Conservation (phyloP, 2,888 invertebrate genomes). For the Zygaena filipendulae region DNA sequence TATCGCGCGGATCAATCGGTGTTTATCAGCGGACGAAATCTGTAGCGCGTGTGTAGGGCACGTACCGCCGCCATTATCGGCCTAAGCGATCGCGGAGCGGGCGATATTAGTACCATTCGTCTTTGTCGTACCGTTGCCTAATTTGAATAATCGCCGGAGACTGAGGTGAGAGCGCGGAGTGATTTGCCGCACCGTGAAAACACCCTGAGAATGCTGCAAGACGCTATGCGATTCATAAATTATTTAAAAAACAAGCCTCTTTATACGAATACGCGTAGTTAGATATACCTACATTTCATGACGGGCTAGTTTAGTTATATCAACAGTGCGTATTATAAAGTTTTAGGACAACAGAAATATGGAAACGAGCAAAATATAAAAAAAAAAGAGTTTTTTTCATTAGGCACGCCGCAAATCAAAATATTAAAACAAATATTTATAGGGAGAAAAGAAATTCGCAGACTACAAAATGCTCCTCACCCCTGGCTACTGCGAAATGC, state of each 20-base stretch:
- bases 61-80: conserved; percentile 49
- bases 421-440: conserved; percentile 66
- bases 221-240: conserved; percentile 13
- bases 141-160: conserved; percentile 57
- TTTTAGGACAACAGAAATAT: no score
- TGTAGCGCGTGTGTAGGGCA: conserved; percentile 58
- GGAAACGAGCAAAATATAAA: no score
- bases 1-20: conserved; percentile 60
- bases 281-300: no score
- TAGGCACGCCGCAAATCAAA: conserved; percentile 63
- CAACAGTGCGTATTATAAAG: no score
- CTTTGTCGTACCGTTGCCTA: conserved; percentile 65
- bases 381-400: conserved; percentile 37
- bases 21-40: conserved; percentile 56
- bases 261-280: no score
- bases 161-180: conserved; percentile 57
- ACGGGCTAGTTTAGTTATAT: no score
- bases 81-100: conserved; percentile 44
- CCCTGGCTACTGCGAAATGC: conserved; percentile 61
- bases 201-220: conserved; percentile 21
- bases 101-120: conserved; percentile 67
- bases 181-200: conserved; percentile 43
- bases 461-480: conserved; percentile 59
- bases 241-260: conserved; percentile 5
- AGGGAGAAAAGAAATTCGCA: conserved; percentile 57